A percentile compares a stretch with the other conserved stretches of the same genome.
Evolutionary conservation across 2,113 vertebrate genomes (phyloP).

Genomic region (Nycticorax nycticorax): DNA sequence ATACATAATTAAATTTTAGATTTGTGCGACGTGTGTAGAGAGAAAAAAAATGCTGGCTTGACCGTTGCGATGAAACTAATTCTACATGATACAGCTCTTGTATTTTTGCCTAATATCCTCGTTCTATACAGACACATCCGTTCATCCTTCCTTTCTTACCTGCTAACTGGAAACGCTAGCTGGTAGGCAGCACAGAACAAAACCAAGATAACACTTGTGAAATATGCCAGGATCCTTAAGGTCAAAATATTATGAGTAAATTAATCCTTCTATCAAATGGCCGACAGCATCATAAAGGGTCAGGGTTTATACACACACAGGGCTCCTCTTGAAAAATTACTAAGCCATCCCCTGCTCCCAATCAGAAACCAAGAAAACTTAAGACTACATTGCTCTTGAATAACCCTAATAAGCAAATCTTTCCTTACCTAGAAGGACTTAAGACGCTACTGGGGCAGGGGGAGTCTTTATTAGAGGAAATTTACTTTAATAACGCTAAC

Average conservation of each 20-base stretch:
- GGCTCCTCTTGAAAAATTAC: neutral
- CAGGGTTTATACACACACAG: neutral
- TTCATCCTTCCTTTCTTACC: neutral
- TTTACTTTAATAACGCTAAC: neutral
- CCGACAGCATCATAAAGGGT: neutral
- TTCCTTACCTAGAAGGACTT: neutral
- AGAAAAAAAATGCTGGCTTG: neutral
- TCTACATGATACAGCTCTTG: neutral
- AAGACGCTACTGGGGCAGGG: rapidly evolving
- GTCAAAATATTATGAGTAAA: neutral
- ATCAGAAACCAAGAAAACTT: neutral
- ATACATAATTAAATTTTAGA: rapidly evolving
- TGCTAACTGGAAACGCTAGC: neutral
- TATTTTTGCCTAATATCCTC: neutral
- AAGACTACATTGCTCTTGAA: neutral
- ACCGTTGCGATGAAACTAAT: neutral
- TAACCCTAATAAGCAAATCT: neutral
- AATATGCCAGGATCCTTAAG: neutral
- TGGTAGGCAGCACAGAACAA: neutral
- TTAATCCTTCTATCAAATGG: neutral
- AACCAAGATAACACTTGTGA: neutral
- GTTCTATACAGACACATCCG: neutral
- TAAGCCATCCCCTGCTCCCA: neutral
- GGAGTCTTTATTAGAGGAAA: neutral
- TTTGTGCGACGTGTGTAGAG: too few relatives aligned